Base-by-base conservation (phyloP, 2,888 invertebrate species). In the Glyphotaelius pellucidus region DNA sequence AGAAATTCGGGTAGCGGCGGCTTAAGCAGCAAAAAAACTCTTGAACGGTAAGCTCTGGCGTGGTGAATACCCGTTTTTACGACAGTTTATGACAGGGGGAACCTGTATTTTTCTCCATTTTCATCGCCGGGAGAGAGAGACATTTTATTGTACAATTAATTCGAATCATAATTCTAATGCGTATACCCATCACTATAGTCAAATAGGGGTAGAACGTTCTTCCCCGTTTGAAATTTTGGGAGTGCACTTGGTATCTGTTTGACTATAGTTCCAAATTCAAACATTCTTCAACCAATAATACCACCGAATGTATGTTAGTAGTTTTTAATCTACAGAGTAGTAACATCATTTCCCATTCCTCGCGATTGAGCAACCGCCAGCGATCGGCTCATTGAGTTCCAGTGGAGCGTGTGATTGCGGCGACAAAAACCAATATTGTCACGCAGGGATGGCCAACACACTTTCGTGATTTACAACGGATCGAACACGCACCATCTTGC, bases 341-440 rank as follows among this genome's bases (percentile, higher is more conserved):
- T 67, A 67, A 67, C 67, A 25, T 67, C 67, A 67, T 67, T 67
- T 67, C 25, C 67, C 67, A 67, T 67, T 67, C 67, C 67, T 67
- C 67, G n/a, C 2, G 67, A 67, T 67, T 67, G 67, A 9, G 67
- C n/a, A 67, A 67, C 67, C 19, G 67, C n/a, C 67, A 25, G 67
- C 67, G 67, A 67, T 67, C 67, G 67, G 67, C 25, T 67, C 67
- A 67, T 67, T 67, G 67, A 67, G 67, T 7, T 1, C 67, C 67
- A 25, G 25, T n/a, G 25, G 25, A 67, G 67, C 67, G 67, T 67
- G 67, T n/a, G 67, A 67, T 67, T 67, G 67, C 67, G 67, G 25
- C 67, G 67, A 67, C 67, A 67, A 67, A 67, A 67, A 67, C 67
- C 67, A 67, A 67, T 67, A 67, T 67, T 67, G 67, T 67, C 67